Conservation (phyloP, 2,797 vertebrate species). For the Cirrhinus mrigala region DNA sequence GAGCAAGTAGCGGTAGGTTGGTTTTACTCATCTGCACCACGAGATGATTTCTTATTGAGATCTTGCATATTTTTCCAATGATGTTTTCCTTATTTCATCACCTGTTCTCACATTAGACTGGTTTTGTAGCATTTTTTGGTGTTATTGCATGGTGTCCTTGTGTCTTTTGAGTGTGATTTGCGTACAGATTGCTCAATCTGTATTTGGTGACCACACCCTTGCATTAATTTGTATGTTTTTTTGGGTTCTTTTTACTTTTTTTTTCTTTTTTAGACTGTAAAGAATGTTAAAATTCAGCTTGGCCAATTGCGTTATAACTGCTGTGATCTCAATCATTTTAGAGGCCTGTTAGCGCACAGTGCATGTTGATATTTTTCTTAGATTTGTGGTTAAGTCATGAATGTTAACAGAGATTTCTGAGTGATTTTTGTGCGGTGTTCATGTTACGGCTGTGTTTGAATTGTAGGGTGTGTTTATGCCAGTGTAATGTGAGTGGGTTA, state of each 20-base stretch:
- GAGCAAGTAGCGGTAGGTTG: background rate
- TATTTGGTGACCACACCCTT: background rate
- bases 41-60: background rate
- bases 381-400: constrained; percentile 31
- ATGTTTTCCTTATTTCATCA: background rate
- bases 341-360: background rate
- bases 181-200: background rate
- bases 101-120: background rate
- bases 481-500: constrained; percentile 27
- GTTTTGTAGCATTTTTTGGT: background rate
- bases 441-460: constrained; percentile 33
- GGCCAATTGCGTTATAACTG: background rate
- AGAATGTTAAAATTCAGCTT: constrained; percentile 17
- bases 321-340: background rate
- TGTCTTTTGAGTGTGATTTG: background rate
- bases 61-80: background rate
- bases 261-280: background rate
- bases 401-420: constrained; percentile 10
- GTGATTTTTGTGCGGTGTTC: constrained; percentile 19
- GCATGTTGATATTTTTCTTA: constrained; percentile 25
- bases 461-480: constrained; percentile 4
- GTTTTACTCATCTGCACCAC: background rate
- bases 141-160: background rate
- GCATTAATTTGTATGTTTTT: constrained; percentile 2
- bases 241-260: background rate